Percentiles rank a stretch among this genome's conserved stretches.
phyloP scores from a whole-genome alignment of 2,888 invertebrate species.

The Oeneis ivallda region DNA sequence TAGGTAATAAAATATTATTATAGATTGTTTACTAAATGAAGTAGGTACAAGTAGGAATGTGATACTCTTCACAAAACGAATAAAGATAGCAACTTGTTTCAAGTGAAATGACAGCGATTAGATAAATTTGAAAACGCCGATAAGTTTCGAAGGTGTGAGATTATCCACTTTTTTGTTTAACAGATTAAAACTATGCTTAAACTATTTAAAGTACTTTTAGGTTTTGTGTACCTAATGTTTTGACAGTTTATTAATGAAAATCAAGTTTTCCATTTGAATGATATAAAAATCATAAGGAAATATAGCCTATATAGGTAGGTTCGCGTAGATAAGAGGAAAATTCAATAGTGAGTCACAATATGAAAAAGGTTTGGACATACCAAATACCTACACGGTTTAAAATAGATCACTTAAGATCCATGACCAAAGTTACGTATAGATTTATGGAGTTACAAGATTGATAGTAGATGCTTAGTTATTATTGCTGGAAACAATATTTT shows the following conservation, averaged over 20 bases:
- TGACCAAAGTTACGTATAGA: too few species aligned
- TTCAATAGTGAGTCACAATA: not conserved
- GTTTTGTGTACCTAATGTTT: not conserved
- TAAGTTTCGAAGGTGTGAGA: conserved; percentile 36
- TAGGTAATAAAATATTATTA: not conserved
- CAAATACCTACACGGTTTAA: not conserved
- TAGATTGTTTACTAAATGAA: not conserved
- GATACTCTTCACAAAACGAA: not conserved
- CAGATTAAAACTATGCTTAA: conserved; percentile 23
- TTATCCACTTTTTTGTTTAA: conserved; percentile 12
- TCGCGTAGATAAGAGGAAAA: not conserved
- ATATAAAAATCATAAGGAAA: not conserved
- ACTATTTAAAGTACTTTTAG: not conserved
- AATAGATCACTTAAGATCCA: not conserved
- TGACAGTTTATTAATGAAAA: not conserved
- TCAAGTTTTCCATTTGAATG: not conserved
- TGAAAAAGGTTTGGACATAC: not conserved
- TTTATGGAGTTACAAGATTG: too few species aligned
- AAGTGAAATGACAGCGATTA: conserved; percentile 42
- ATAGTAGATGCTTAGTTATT: not conserved
- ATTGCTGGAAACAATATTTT: not conserved
- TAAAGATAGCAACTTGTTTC: conserved; percentile 28
- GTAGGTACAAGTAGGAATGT: conserved; percentile 1
- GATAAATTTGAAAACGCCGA: conserved; percentile 41
- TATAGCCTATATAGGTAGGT: not conserved